Percentiles rank a stretch among this genome's conserved stretches.
Conservation (phyloP, 1,140 invertebrate species). For the Conus betulinus region DNA sequence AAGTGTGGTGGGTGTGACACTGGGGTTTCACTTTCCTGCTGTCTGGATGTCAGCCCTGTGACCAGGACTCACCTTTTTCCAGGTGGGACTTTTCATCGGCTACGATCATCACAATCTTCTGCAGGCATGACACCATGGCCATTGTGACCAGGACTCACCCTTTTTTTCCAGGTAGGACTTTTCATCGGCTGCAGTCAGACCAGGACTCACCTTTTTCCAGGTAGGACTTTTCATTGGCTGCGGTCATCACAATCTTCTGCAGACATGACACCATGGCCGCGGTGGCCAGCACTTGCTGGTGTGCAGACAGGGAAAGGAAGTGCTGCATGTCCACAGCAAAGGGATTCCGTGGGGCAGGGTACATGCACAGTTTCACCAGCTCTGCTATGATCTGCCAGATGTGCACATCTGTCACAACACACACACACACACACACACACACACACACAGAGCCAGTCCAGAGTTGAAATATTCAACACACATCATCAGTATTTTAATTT, state of each 20-base stretch:
- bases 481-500: no score
- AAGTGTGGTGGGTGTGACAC: no score
- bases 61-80: slow-evolving; percentile 56
- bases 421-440: slow-evolving; percentile 6
- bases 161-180: slow-evolving; percentile 60
- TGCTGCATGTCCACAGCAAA: slow-evolving; percentile 69
- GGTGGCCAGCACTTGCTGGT: slow-evolving; percentile 58
- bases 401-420: slow-evolving; percentile 51
- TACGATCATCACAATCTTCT: slow-evolving; percentile 61
- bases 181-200: slow-evolving; percentile 56
- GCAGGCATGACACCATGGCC: slow-evolving; percentile 61
- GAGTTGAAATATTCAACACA: no score
- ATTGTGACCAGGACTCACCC: slow-evolving; percentile 62
- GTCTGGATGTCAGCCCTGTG: not conserved
- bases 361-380: slow-evolving; percentile 66
- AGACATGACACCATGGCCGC: slow-evolving; percentile 62
- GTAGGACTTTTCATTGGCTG: slow-evolving; percentile 60
- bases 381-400: slow-evolving; percentile 66
- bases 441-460: not conserved
- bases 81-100: slow-evolving; percentile 59
- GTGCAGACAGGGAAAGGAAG: slow-evolving; percentile 55
- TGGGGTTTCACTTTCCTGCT: no score
- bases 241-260: slow-evolving; percentile 62
- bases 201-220: slow-evolving; percentile 58
- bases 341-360: slow-evolving; percentile 67